Base-by-base conservation (phyloP, 2,888 invertebrate species). In the Sminthurinus aureus region DNA sequence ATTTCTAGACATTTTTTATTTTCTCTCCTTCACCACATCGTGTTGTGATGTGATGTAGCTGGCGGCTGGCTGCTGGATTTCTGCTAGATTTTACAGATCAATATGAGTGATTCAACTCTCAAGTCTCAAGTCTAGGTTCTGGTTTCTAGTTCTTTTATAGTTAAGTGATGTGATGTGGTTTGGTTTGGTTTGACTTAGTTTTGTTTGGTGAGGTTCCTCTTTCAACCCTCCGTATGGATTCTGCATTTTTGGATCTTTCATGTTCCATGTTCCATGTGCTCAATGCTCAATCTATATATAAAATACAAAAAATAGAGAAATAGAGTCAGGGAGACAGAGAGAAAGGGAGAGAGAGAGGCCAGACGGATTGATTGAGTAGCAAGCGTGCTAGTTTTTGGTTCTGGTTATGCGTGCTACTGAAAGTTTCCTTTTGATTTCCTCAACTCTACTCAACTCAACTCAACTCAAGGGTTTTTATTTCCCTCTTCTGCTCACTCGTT, bases 371-470 rank as follows among this genome's bases (percentile, higher is more conserved):
- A 75, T 75, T 75, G 75, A 75, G 52, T 52, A 75, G 15, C 75
- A 75, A 75, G 75, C 52, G 75, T 75, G 38, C 38, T 38, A 38
- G 38, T 38, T 38, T 38, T 38, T 38, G 38, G 38, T 38, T 38
- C 38, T 38, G 38, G 38, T 38, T 38, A 38, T 38, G 38, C 38
- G 38, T 38, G 75, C 75, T 75, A 11, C 51, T 75, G 75, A 75
- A 75, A 52, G 20, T 75, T 75, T 75, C 52, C 52, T 38, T 75
- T 75, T 75, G 71, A 71, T 71, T 71, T 71, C 71, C 71, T 71
- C 69, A n/a, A 18, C 64, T 38, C 38, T 1, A 38, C 38, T 38
- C 64, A 18, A n/a, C 67, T 67, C 67, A 67, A 67, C 67, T 67
- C 24, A 71, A 71, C 71, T 71, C 71, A 71, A 71, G 71, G 24